Percentiles rank a stretch among this genome's conserved stretches.
Evolutionary conservation across 2,888 invertebrate species (phyloP).

Genomic region (Macaria notata): DNA sequence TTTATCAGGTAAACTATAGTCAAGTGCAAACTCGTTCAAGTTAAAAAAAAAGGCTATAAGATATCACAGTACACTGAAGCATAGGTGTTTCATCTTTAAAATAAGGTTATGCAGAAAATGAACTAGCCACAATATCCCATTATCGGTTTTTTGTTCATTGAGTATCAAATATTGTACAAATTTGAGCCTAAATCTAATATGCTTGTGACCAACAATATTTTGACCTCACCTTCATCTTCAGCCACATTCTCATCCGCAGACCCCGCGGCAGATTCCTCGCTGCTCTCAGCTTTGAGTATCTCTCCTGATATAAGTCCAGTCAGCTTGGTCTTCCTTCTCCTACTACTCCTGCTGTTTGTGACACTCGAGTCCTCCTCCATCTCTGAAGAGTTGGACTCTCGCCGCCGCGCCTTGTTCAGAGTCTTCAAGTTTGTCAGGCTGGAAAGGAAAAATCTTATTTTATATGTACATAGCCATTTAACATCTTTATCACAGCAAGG

Average conservation of each 20-base stretch:
- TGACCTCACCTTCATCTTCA: constrained; percentile 45
- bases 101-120: too few relatives aligned
- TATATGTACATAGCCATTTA: too few relatives aligned
- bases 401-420: constrained; percentile 54
- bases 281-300: constrained; percentile 58
- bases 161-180: too few relatives aligned
- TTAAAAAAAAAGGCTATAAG: too few relatives aligned
- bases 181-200: not conserved
- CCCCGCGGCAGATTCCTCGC: constrained; percentile 55
- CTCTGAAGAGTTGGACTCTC: constrained; percentile 43
- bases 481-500: too few relatives aligned
- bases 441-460: constrained; percentile 19
- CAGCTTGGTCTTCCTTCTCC: constrained; percentile 41
- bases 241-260: constrained; percentile 48
- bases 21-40: too few relatives aligned
- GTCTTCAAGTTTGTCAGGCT: constrained; percentile 64
- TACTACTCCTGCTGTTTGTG: constrained; percentile 25
- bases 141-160: too few relatives aligned
- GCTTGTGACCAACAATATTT: not conserved
- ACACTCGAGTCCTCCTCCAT: constrained; percentile 34
- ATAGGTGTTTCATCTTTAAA: too few relatives aligned
- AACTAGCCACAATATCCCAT: too few relatives aligned
- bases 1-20: too few relatives aligned
- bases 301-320: constrained; percentile 44
- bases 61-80: too few relatives aligned